Conservation (phyloP, 1,140 invertebrate genomes). For the Micrasema longulum region DNA sequence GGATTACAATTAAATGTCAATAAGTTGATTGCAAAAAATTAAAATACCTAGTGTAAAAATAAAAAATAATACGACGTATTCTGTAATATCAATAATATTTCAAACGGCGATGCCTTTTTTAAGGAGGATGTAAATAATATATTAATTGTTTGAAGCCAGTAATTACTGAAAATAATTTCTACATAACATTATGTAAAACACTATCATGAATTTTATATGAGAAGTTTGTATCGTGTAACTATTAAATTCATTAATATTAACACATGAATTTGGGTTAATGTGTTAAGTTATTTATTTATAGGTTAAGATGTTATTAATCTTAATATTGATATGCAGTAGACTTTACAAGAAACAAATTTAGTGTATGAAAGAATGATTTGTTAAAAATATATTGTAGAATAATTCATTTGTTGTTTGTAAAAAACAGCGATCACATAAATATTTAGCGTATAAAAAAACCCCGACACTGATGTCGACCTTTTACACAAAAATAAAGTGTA, state of each 20-base stretch:
- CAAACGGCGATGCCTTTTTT: not conserved
- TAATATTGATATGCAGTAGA: not conserved
- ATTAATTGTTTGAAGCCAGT: constrained; percentile 53
- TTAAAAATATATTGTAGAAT: constrained; percentile 1
- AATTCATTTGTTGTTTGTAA: no score
- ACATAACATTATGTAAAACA: no score
- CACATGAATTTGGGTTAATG: constrained; percentile 19
- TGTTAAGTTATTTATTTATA: constrained; percentile 44
- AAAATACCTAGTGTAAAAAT: no score
- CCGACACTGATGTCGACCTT: no score
- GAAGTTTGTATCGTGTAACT: constrained; percentile 3
- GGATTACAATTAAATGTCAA: no score
- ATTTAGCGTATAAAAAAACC: no score
- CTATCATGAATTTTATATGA: no score
- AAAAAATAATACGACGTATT: no score
- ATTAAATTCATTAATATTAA: not conserved
- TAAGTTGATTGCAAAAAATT: no score
- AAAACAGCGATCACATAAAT: constrained; percentile 22
- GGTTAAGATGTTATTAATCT: constrained; percentile 29
- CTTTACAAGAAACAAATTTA: constrained; percentile 35
- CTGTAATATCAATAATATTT: no score
- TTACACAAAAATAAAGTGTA: no score
- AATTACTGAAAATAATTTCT: constrained; percentile 43
- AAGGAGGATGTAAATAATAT: constrained; percentile 14
- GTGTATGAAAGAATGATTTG: constrained; percentile 7